Base-by-base conservation (phyloP, 1,140 invertebrate species). In the Centruroides sculpturatus region DNA sequence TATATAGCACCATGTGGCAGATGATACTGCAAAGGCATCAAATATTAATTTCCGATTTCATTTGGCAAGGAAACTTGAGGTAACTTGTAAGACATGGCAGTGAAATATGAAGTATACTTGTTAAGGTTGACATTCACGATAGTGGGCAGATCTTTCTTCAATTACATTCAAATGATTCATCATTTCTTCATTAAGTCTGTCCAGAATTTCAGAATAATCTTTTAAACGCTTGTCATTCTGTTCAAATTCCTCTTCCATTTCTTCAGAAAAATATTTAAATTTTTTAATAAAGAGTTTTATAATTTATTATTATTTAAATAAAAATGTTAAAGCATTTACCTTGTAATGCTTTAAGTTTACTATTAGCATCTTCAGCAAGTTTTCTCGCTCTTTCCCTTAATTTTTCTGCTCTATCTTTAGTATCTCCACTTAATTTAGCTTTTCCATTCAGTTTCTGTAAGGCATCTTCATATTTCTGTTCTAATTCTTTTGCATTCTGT, bases 351-450 rank as follows among this genome's bases (percentile, higher is more conserved):
- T 83, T 83, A 9, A 88, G 75, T 71, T 89, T 88, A 10, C 76
- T 80, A 65, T 82, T 81, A 0, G 86, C 86, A 63, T 85, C 83
- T 59, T 83, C 82, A 0, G 86, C 86, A 1, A 92, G 73, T 64
- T 83, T 81, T 54, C 82, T 85, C 3, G 89, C 88, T 61, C 82
- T 76, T 62, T 85, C 81, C 36, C 87, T 76, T 34, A 94, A 72
- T 41, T 76, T 72, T 66, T 87, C 82, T 6, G 89, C 87, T 62
- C 84, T 78, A 57, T 82, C 79, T 64, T 87, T 83, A 1, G 86
- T 81, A 4, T 74, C 77, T 55, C 80, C 80, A 46, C 83, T 85
- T 55, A 79, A 76, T 60, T 76, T 75, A 5, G 81, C 79, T 62
- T 84, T 82, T 13, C 77, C 70, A 23, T 81, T 77, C 13, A 89